A percentile compares a stretch with the other conserved stretches of the same genome.
phyloP scores from a whole-genome alignment of 2,888 invertebrate genomes.

The Allophyes oxyacanthae region DNA sequence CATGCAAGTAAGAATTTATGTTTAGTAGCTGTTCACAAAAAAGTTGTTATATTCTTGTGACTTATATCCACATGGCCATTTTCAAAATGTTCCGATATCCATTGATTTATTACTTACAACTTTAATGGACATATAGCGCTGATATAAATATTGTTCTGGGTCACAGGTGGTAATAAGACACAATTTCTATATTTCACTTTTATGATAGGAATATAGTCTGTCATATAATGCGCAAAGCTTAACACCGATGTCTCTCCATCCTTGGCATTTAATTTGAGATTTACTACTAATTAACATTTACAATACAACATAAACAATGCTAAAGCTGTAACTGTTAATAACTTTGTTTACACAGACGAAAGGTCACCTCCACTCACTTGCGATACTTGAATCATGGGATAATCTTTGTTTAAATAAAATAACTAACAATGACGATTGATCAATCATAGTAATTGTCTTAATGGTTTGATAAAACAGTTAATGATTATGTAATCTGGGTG shows the following conservation, averaged over 20 bases:
- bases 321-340: slow-evolving; percentile 54
- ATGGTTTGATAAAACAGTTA: slow-evolving; percentile 30
- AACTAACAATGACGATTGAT: slow-evolving; percentile 48
- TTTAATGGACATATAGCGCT: too few relatives aligned
- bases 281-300: slow-evolving; percentile 65
- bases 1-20: too few relatives aligned
- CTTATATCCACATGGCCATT: too few relatives aligned
- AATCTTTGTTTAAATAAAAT: slow-evolving; percentile 52
- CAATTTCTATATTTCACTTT: background rate
- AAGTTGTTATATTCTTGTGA: too few relatives aligned
- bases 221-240: background rate
- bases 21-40: too few relatives aligned
- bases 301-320: slow-evolving; percentile 64
- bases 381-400: slow-evolving; percentile 51
- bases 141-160: too few relatives aligned
- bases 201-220: background rate
- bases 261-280: slow-evolving; percentile 60
- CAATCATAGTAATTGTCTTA: slow-evolving; percentile 35
- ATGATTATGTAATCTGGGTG: slow-evolving; percentile 23
- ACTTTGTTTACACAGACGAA: slow-evolving; percentile 57
- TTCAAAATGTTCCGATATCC: too few relatives aligned
- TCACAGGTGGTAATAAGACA: too few relatives aligned
- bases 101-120: too few relatives aligned
- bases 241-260: slow-evolving; percentile 44
- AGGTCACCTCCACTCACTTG: slow-evolving; percentile 59